Evolutionary conservation across 2,797 vertebrate species (phyloP).

Genomic region (Tokudaia tokunoshimensis): DNA sequence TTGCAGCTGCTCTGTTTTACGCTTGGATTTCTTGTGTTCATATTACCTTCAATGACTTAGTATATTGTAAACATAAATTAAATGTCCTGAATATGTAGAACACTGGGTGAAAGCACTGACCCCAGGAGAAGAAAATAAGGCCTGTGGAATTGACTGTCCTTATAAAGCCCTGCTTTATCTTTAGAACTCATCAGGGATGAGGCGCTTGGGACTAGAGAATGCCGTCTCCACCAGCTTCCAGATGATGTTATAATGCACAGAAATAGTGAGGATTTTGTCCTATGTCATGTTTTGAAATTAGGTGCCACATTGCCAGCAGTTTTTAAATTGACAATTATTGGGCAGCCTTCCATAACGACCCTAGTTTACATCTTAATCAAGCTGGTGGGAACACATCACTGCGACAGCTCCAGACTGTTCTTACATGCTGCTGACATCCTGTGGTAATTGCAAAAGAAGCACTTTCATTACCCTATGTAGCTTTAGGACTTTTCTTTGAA

Average conservation of each 20-base stretch:
- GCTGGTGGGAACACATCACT: slow-evolving; percentile 25
- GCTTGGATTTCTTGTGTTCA: neutral
- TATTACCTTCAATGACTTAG: slow-evolving; percentile 3
- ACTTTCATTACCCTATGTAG: slow-evolving; percentile 5
- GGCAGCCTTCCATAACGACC: slow-evolving; percentile 45
- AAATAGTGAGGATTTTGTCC: slow-evolving; percentile 60
- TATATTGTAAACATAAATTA: slow-evolving; percentile 3
- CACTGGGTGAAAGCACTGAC: neutral
- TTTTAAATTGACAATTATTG: slow-evolving; percentile 45
- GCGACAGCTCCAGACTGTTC: neutral
- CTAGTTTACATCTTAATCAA: slow-evolving; percentile 59
- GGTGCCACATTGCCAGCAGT: neutral
- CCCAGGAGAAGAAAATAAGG: neutral
- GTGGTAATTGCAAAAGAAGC: neutral
- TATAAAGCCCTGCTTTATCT: neutral
- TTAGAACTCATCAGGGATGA: neutral
- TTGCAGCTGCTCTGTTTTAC: neutral
- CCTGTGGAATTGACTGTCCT: neutral
- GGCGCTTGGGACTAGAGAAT: neutral
- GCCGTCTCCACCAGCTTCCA: neutral
- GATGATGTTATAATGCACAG: neutral
- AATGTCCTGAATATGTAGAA: neutral
- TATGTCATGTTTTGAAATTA: slow-evolving; percentile 67
- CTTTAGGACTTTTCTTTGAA: slow-evolving; percentile 61
- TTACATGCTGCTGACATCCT: neutral